These are phyloP conservation scores for Gymnothorax reevesii DNA, from an alignment of 2,797 vertebrate species.

Conservation along the genomic window DNA sequence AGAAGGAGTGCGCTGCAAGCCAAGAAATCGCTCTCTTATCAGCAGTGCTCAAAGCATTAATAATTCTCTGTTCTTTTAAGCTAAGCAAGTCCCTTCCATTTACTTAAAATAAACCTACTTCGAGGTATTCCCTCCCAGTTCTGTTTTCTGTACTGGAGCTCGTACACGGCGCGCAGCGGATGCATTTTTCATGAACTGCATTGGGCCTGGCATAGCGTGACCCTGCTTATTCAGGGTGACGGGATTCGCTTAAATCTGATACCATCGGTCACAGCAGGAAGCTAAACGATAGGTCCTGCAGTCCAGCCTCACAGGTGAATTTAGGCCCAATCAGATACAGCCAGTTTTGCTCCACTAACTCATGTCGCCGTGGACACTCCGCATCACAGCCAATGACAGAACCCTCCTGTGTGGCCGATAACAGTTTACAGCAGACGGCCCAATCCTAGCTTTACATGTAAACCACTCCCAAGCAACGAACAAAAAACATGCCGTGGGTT, in stretches of 20 bases:
- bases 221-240: neutral
- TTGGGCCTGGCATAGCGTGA: neutral
- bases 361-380: neutral
- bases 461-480: neutral
- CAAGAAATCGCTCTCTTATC: neutral
- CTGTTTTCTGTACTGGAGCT: neutral
- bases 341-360: no score
- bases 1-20: neutral
- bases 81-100: neutral
- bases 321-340: neutral
- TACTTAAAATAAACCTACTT: neutral
- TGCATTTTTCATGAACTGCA: neutral
- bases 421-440: neutral
- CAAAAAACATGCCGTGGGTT: neutral
- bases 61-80: neutral
- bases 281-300: neutral
- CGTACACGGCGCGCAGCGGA: neutral
- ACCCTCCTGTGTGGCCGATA: neutral
- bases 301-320: neutral
- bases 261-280: neutral
- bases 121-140: neutral
- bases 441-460: neutral
- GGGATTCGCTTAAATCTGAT: constrained; percentile 11
- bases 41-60: neutral
- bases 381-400: neutral